Evolutionary conservation across 2,797 vertebrate genomes (phyloP).

Genomic region (Centroberyx gerrardi): DNA sequence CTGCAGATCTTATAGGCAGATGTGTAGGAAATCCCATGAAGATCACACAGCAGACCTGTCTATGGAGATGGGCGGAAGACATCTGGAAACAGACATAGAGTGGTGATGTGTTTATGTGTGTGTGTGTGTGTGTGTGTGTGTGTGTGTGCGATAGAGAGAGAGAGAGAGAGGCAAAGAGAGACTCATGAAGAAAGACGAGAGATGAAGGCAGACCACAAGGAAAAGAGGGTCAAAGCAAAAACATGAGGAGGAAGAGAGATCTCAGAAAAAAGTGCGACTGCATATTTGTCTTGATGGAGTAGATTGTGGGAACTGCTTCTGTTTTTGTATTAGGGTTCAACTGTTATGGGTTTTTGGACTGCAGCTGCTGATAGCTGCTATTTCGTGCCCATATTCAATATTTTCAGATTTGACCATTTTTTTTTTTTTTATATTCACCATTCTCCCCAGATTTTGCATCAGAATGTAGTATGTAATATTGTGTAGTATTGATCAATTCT

Average conservation of each 20-base stretch:
- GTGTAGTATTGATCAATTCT: too few relatives aligned
- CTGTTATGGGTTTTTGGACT: not conserved
- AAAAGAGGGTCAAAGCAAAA: not conserved
- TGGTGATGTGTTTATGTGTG: slow-evolving; percentile 16
- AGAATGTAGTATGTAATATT: too few relatives aligned
- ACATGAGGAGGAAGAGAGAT: slow-evolving; percentile 13
- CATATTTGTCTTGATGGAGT: slow-evolving; percentile 46
- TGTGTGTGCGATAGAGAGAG: not conserved
- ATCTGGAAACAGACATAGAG: slow-evolving; percentile 54
- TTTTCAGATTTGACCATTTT: not conserved
- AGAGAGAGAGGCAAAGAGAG: not conserved
- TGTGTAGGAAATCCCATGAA: slow-evolving; percentile 52
- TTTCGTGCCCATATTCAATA: not conserved
- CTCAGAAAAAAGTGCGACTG: slow-evolving; percentile 14
- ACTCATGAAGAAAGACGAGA: not conserved
- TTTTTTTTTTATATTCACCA: too few relatives aligned
- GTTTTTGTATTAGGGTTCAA: not conserved
- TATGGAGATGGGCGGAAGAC: slow-evolving; percentile 37
- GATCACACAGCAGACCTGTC: slow-evolving; percentile 34
- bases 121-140: slow-evolving; percentile 12
- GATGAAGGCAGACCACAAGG: slow-evolving; percentile 8
- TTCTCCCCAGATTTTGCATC: too few relatives aligned
- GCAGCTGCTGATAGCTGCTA: not conserved
- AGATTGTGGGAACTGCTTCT: slow-evolving; percentile 28
- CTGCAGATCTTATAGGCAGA: slow-evolving; percentile 53